Evolutionary conservation across 92 coral and sea anemone species (phyloP).

Genomic region (Parazoanthus atlanticus): DNA sequence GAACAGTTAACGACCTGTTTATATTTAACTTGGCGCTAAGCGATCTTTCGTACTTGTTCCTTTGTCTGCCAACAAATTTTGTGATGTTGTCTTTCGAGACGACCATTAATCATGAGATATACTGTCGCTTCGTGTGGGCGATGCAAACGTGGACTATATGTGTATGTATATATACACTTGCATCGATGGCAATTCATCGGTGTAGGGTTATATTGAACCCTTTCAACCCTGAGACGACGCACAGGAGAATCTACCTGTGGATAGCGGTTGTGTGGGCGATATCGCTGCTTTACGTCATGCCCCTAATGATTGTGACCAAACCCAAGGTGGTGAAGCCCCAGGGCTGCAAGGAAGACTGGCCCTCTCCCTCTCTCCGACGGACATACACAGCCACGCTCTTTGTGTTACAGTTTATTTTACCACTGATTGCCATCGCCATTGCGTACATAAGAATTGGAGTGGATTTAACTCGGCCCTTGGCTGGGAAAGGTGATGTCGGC

Average conservation of each 20-base stretch:
- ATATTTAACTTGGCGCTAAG: conserved; percentile 90
- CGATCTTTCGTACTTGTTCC: conserved; percentile 83
- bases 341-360: conserved; percentile 87
- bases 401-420: conserved; percentile 76
- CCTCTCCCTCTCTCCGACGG: conserved; percentile 59
- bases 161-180: conserved; percentile 86
- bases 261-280: conserved; percentile 80
- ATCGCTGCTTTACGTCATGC: conserved; percentile 74
- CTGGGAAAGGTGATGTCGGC: conserved; percentile 55
- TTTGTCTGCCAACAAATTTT: conserved; percentile 83
- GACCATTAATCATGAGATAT: conserved; percentile 76
- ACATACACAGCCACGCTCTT: conserved; percentile 86
- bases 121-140: conserved; percentile 94
- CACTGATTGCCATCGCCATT: conserved; percentile 83
- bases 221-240: conserved; percentile 77
- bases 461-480: conserved; percentile 74
- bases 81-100: conserved; percentile 70
- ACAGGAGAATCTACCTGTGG: conserved; percentile 72
- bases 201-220: conserved; percentile 87
- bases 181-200: conserved; percentile 95
- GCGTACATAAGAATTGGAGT: conserved; percentile 90
- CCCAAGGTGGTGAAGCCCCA: conserved; percentile 68
- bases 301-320: conserved; percentile 70
- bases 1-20: conserved; percentile 91
- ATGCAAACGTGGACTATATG: conserved; percentile 88